These are phyloP conservation scores for Galaxias olidus DNA, from an alignment of 2,797 vertebrate species.

Conservation along the genomic window DNA sequence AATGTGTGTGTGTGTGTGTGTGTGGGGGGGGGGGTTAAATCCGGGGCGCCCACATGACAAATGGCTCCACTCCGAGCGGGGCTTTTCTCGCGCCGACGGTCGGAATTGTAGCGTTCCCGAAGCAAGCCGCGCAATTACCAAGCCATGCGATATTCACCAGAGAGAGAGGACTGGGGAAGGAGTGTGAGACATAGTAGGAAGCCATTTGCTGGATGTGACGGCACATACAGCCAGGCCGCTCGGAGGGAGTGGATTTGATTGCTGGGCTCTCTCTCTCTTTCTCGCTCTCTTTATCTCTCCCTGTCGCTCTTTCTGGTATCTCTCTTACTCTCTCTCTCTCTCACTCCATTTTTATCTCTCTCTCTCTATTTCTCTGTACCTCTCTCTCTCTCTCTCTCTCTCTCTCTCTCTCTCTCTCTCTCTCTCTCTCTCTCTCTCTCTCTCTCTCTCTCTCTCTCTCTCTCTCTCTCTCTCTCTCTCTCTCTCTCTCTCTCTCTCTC, in stretches of 20 bases:
- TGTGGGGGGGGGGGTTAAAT: no score
- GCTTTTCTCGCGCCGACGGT: no score
- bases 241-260: slow-evolving; percentile 9
- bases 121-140: no score
- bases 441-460: background rate
- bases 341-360: slow-evolving; percentile 2
- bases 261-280: background rate
- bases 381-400: slow-evolving; percentile 32
- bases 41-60: no score
- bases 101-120: no score
- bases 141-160: no score
- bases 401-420: background rate
- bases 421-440: background rate
- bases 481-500: background rate
- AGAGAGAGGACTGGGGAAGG: no score
- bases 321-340: background rate
- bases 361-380: slow-evolving; percentile 17
- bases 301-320: background rate
- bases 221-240: slow-evolving; percentile 3
- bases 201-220: slow-evolving; percentile 24
- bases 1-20: no score
- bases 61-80: no score
- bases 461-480: background rate
- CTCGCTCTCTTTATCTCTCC: background rate
- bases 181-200: slow-evolving; percentile 23